Base-by-base conservation (phyloP, 2,113 vertebrate genomes). In the Bos indicus region DNA sequence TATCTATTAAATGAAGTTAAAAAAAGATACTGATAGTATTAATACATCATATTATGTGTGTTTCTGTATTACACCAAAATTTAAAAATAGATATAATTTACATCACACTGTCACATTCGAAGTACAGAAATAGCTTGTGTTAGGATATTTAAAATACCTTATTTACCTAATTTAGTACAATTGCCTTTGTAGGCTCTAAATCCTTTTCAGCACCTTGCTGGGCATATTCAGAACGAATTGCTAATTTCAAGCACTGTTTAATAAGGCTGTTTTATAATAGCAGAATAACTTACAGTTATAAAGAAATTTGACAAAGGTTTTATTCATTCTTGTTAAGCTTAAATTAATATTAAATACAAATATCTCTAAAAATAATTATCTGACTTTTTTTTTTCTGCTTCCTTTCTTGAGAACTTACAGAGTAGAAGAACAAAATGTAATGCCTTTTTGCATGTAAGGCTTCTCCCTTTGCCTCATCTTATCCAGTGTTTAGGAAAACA, bases 261-360 rank as follows among this genome's bases (percentile, higher is more conserved):
- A 54, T 77, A 96, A 86, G 43, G 62, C 40, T 71, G n/a, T 94
- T 91, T 88, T 71, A 36, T 94, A 56, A 96, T 36, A 95, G n/a
- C 54, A 82, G 96, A 97, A 88, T 82, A 88, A 88, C 84, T 89
- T 67, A 14, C 28, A 71, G 17, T 80, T 82, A 5, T 51, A 91
- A 77, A 54, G 52, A 92, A 90, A 56, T 25, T 7, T 91, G 36
- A 60, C 48, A 60, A 83, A 12, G 40, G 33, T 43, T 93, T 85
- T 91, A 64, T 54, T 36, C 28, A 40, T 91, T 59, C 11, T 36
- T 91, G 1, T 88, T 95, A 91, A 88, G 6, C 6, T 97, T 56
- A 81, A 62, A 48, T 74, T 88, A 62, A 57, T 86, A 36, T 87
- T 74, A 83, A 96, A 23, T 36, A 67, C 17, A 93, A 30, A 21